These are phyloP conservation scores for pig (Sus scrofa) DNA, from an alignment of 2,113 vertebrate genomes.

Conservation along the genomic window T2T-Sscrofa CM000827.6:98500001-98500500, in stretches of 20 bases:
- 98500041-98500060: neutral
- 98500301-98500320: too few species aligned
- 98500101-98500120: neutral
- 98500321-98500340: too few species aligned
- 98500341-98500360: too few species aligned
- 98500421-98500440: too few species aligned
- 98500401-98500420: too few species aligned
- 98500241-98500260: conserved; percentile 5
- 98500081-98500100: neutral
- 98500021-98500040: neutral
- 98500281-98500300: too few species aligned
- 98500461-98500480: neutral
- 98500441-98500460: neutral
- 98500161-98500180: neutral
- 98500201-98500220: neutral
- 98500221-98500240: neutral
- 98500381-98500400: too few species aligned
- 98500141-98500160: neutral
- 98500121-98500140: neutral
- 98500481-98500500: neutral
- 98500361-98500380: too few species aligned
- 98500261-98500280: neutral
- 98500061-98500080: neutral
- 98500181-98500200: neutral
- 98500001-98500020: neutral